Percentiles rank a stretch among this genome's conserved stretches.
These are phyloP conservation scores for Micromussa lordhowensis DNA, from an alignment of 92 coral and sea anemone species.

Conservation along the genomic window DNA sequence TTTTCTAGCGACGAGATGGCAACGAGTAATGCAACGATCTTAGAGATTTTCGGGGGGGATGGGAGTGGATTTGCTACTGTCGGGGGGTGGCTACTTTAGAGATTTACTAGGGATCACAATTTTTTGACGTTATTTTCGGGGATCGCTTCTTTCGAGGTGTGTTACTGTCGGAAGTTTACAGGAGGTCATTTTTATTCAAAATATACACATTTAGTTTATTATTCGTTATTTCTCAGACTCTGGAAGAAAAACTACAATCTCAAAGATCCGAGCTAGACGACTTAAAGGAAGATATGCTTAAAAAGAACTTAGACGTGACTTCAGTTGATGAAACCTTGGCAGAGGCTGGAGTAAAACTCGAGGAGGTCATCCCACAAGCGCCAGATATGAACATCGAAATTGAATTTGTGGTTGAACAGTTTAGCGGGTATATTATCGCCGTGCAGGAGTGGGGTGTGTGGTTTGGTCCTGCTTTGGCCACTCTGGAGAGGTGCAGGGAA, in stretches of 20 bases:
- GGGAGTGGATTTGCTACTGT: too few species aligned
- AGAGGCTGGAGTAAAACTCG: conserved; percentile 69
- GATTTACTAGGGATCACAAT: too few species aligned
- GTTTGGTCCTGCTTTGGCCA: conserved; percentile 92
- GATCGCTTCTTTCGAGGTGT: too few species aligned
- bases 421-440: conserved; percentile 76
- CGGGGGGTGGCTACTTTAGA: too few species aligned
- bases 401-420: conserved; percentile 87
- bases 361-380: conserved; percentile 64
- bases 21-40: too few species aligned
- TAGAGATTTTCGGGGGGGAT: too few species aligned
- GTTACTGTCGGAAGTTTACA: too few species aligned
- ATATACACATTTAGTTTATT: background rate
- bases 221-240: conserved; percentile 33
- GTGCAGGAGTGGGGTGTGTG: conserved; percentile 97
- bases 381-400: conserved; percentile 82
- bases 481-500: conserved; percentile 79
- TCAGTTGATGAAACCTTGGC: conserved; percentile 55
- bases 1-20: too few species aligned
- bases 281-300: conserved; percentile 74
- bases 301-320: conserved; percentile 50
- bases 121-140: too few species aligned
- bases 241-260: conserved; percentile 68
- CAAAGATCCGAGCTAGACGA: conserved; percentile 73
- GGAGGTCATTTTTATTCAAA: too few species aligned